These are phyloP conservation scores for Hephaestus fuliginosus DNA, from an alignment of 2,797 vertebrate genomes.

Conservation along the genomic window DNA sequence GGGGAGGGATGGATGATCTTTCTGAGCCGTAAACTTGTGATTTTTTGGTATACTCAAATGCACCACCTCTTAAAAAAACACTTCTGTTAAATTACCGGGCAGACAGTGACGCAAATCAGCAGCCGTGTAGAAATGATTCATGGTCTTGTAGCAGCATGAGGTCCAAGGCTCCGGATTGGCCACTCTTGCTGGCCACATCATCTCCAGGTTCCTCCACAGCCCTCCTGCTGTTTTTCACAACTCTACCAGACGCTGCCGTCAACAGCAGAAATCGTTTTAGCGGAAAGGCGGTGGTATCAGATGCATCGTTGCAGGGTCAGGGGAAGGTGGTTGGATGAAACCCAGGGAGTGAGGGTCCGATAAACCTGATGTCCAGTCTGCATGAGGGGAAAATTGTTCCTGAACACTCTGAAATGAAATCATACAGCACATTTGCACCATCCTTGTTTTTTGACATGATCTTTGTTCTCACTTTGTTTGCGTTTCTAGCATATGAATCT, in stretches of 20 bases:
- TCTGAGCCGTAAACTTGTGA: constrained; percentile 15
- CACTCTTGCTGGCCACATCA: constrained; percentile 39
- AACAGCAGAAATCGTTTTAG: constrained; percentile 37
- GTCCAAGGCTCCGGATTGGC: constrained; percentile 25
- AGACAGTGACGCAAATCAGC: constrained; percentile 50
- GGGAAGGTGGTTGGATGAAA: constrained; percentile 21
- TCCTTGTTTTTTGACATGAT: background rate
- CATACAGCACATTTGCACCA: constrained; percentile 6
- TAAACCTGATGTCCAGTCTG: constrained; percentile 16
- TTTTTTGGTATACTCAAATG: background rate
- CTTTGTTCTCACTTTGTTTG: constrained; percentile 30
- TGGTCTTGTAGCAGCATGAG: constrained; percentile 47
- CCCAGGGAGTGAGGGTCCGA: constrained; percentile 27
- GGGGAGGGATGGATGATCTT: background rate
- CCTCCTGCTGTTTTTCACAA: constrained; percentile 45
- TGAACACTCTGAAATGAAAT: constrained; percentile 20
- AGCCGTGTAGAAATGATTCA: constrained; percentile 57
- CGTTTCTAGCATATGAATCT: constrained; percentile 12
- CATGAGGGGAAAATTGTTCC: background rate
- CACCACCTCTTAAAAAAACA: constrained; percentile 29
- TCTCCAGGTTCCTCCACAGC: constrained; percentile 26
- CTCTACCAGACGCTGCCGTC: constrained; percentile 34
- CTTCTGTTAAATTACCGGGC: constrained; percentile 5
- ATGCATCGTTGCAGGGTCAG: constrained; percentile 30
- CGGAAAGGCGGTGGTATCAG: constrained; percentile 27